Evolutionary conservation across 1,140 invertebrate species (phyloP).

Genomic region (Caenorhabditis brenneri): DNA sequence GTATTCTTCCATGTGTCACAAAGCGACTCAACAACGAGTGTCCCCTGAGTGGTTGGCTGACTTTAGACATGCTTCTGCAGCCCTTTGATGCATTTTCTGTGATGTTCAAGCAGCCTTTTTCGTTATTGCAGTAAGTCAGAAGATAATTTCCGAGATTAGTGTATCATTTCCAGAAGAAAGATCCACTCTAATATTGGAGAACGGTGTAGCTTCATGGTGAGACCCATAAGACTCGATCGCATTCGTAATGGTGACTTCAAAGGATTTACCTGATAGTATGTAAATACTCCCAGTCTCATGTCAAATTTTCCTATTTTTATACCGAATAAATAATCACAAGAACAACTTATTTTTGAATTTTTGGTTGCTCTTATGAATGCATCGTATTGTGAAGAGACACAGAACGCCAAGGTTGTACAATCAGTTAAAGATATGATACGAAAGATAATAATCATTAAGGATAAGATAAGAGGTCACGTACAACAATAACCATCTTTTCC

Average conservation of each 20-base stretch:
- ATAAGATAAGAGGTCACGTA: no score
- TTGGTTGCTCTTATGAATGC: background rate
- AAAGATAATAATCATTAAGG: no score
- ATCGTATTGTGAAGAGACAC: no score
- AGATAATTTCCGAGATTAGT: no score
- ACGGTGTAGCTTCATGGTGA: background rate
- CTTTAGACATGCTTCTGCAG: constrained; percentile 27
- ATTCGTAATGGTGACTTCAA: constrained; percentile 15
- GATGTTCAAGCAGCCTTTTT: background rate
- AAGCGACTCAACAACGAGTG: constrained; percentile 26
- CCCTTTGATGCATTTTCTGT: constrained; percentile 19
- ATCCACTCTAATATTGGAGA: background rate
- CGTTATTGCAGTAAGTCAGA: background rate
- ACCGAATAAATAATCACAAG: background rate
- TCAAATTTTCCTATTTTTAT: background rate
- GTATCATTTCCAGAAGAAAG: background rate
- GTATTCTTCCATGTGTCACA: constrained; percentile 9
- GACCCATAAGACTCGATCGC: background rate
- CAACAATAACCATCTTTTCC: no score
- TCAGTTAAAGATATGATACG: no score
- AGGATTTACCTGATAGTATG: background rate
- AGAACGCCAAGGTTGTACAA: no score
- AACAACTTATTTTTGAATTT: background rate
- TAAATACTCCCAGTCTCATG: background rate
- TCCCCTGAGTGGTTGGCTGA: constrained; percentile 13